Evolutionary conservation across 2,888 invertebrate species (phyloP).

Genomic region (Azorinus chamasolen): DNA sequence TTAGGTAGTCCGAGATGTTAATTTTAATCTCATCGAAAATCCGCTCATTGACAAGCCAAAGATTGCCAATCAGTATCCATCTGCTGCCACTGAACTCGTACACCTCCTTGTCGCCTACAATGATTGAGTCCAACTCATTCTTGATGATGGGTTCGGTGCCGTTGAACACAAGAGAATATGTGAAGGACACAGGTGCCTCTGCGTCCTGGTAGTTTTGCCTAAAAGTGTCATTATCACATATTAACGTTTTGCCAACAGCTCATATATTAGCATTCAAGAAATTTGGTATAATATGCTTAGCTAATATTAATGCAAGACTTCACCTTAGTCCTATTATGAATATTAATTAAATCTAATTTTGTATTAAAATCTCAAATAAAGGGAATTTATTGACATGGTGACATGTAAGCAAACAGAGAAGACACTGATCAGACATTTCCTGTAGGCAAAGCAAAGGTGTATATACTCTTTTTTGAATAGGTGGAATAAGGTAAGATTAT

Average conservation of each 20-base stretch:
- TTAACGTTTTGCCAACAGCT: too few relatives aligned
- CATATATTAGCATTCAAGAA: background rate
- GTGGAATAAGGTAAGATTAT: too few relatives aligned
- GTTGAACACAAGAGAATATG: conserved; percentile 71
- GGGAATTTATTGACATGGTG: too few relatives aligned
- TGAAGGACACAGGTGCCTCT: conserved; percentile 65
- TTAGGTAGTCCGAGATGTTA: conserved; percentile 70
- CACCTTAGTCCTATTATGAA: too few relatives aligned
- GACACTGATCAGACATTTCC: too few relatives aligned
- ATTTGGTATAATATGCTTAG: background rate
- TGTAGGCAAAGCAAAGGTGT: too few relatives aligned
- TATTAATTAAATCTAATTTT: too few relatives aligned
- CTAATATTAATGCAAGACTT: background rate
- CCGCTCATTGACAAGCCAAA: conserved; percentile 55
- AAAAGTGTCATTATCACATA: conserved; percentile 2
- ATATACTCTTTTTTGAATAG: too few relatives aligned
- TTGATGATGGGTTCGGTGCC: conserved; percentile 63
- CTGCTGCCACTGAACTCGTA: conserved; percentile 47
- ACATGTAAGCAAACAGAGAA: too few relatives aligned
- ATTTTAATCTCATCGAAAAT: conserved; percentile 64
- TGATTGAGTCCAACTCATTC: conserved; percentile 54
- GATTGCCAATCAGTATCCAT: conserved; percentile 51
- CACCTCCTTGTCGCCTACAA: conserved; percentile 39
- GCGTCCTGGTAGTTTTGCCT: conserved; percentile 54
- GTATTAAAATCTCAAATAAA: too few relatives aligned